Percentiles rank a stretch among this genome's conserved stretches.
These are phyloP conservation scores for Drosophila trichaetosa DNA, from an alignment of 2,888 invertebrate species.

Conservation along the genomic window DNA sequence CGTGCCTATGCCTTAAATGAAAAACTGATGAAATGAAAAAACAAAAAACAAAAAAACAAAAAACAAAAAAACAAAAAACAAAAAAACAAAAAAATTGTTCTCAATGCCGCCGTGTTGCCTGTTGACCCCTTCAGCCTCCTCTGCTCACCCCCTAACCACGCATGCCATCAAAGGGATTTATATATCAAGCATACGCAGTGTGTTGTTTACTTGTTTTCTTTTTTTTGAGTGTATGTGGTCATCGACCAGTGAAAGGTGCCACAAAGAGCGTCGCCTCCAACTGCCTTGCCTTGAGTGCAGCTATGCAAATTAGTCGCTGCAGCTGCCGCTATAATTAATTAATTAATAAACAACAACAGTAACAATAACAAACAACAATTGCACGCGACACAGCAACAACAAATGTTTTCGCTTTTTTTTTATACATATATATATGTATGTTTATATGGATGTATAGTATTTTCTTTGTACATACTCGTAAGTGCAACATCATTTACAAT, in stretches of 20 bases:
- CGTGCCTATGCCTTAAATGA: constrained; percentile 44
- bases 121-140: constrained; percentile 31
- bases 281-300: constrained; percentile 45
- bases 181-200: constrained; percentile 38
- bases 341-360: constrained; percentile 14
- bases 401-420: constrained; percentile 42
- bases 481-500: constrained; percentile 43
- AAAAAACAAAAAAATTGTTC: neutral
- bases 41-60: neutral
- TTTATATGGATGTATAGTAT: constrained; percentile 32
- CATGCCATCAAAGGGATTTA: constrained; percentile 21
- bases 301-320: constrained; percentile 58
- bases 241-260: constrained; percentile 55
- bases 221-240: constrained; percentile 21
- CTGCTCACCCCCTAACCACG: neutral
- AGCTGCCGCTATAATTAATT: constrained; percentile 47
- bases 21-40: constrained; percentile 1
- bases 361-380: constrained; percentile 29
- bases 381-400: constrained; percentile 45
- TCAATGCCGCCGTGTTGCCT: constrained; percentile 35
- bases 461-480: constrained; percentile 14
- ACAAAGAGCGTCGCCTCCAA: constrained; percentile 14
- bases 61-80: neutral
- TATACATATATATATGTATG: constrained; percentile 28
- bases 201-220: constrained; percentile 18